Conservation (phyloP, 2,888 invertebrate species). For the Gerris lacustris region DNA sequence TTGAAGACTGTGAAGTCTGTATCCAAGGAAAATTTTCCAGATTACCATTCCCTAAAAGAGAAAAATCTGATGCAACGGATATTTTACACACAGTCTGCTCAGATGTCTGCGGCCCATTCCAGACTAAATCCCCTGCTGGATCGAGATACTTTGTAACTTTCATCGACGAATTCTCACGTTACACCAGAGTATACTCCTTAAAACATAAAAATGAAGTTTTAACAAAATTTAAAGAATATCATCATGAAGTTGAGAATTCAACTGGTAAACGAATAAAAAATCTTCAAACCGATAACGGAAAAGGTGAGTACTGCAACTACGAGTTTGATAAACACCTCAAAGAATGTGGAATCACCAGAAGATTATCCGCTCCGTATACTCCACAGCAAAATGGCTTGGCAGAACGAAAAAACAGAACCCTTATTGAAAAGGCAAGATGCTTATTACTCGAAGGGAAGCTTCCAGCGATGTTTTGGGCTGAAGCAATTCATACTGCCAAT, state of each 20-base stretch:
- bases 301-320: slow-evolving; percentile 24
- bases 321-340: too few species aligned
- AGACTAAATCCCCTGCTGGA: slow-evolving; percentile 24
- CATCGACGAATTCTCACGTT: slow-evolving; percentile 29
- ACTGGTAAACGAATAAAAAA: slow-evolving; percentile 24
- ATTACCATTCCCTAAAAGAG: too few species aligned
- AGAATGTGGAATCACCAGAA: too few species aligned
- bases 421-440: too few species aligned
- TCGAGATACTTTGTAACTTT: slow-evolving; percentile 29
- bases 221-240: too few species aligned
- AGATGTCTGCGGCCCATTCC: slow-evolving; percentile 30
- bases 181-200: slow-evolving; percentile 27
- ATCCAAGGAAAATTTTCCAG: too few species aligned
- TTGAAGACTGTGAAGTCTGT: too few species aligned
- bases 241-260: slow-evolving; percentile 27
- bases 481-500: background rate
- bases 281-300: slow-evolving; percentile 26
- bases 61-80: too few species aligned
- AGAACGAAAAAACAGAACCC: slow-evolving; percentile 30
- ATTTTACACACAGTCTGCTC: slow-evolving; percentile 27
- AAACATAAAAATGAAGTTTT: too few species aligned
- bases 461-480: too few species aligned
- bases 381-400: slow-evolving; percentile 34
- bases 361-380: slow-evolving; percentile 21
- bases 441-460: too few species aligned